Conservation (phyloP, 1,140 invertebrate genomes). For the Nixonia krombeini region DNA sequence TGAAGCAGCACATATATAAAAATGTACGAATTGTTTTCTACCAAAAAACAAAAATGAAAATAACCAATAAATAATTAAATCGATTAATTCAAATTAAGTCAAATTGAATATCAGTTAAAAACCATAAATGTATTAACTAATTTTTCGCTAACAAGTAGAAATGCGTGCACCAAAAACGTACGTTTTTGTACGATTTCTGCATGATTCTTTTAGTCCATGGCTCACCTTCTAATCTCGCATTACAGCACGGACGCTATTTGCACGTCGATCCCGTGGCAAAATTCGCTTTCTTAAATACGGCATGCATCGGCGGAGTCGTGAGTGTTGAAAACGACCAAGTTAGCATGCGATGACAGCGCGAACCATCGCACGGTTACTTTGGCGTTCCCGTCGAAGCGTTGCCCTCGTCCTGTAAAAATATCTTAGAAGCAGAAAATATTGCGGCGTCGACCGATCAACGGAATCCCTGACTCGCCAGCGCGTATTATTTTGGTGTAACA, state of each 20-base stretch:
- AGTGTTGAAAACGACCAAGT: conserved; percentile 44
- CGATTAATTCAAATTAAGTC: too few relatives aligned
- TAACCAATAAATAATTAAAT: too few relatives aligned
- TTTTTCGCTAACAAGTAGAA: too few relatives aligned
- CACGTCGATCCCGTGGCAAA: conserved; percentile 22
- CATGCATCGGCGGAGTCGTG: conserved; percentile 36
- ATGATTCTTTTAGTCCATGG: too few relatives aligned
- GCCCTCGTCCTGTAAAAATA: conserved; percentile 67
- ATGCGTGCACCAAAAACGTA: too few relatives aligned
- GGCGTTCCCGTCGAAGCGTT: conserved; percentile 61
- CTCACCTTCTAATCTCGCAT: not conserved
- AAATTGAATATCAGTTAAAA: too few relatives aligned
- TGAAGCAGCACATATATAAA: too few relatives aligned
- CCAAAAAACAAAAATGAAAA: too few relatives aligned
- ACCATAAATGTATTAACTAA: too few relatives aligned
- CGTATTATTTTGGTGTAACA: conserved; percentile 33
- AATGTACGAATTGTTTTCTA: too few relatives aligned
- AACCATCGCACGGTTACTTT: conserved; percentile 39
- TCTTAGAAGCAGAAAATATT: conserved; percentile 55
- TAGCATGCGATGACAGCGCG: conserved; percentile 47
- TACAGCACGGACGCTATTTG: conserved; percentile 10
- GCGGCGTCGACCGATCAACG: conserved; percentile 30
- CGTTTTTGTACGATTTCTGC: too few relatives aligned
- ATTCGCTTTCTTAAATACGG: conserved; percentile 31
- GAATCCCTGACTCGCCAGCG: conserved; percentile 30